Evolutionary conservation across 2,113 vertebrate genomes (phyloP).

Genomic region (Trematomus loennbergii): DNA sequence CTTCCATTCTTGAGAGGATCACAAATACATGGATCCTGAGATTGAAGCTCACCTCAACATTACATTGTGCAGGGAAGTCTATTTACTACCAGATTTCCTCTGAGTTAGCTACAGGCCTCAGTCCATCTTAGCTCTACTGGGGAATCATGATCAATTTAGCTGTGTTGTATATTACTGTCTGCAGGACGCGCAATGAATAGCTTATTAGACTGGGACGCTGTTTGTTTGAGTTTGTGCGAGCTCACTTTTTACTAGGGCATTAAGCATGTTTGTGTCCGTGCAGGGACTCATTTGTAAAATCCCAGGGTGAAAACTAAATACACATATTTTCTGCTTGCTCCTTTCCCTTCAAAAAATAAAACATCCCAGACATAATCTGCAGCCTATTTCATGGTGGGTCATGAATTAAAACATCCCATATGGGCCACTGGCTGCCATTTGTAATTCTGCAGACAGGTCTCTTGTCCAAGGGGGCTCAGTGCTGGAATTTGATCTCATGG

Average conservation of each 20-base stretch:
- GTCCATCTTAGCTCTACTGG: slow-evolving; percentile 55
- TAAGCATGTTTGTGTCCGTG: slow-evolving; percentile 39
- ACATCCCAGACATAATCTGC: slow-evolving; percentile 25
- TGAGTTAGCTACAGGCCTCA: slow-evolving; percentile 62
- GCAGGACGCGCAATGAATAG: slow-evolving; percentile 53
- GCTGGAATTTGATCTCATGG: slow-evolving; percentile 28
- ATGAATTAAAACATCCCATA: slow-evolving; percentile 49
- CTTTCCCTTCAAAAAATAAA: slow-evolving; percentile 2
- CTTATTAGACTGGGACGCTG: slow-evolving; percentile 55
- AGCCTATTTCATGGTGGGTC: slow-evolving; percentile 10
- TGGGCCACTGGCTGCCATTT: slow-evolving; percentile 35
- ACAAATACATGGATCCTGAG: too few species aligned
- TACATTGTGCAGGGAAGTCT: slow-evolving; percentile 50
- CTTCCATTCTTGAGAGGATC: too few species aligned
- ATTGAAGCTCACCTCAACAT: slow-evolving; percentile 16
- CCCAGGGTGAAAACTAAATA: slow-evolving; percentile 21
- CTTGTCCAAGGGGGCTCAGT: slow-evolving; percentile 13
- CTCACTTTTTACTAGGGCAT: slow-evolving; percentile 50
- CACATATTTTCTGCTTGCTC: slow-evolving; percentile 24
- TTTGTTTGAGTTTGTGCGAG: slow-evolving; percentile 32
- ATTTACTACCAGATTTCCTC: slow-evolving; percentile 69
- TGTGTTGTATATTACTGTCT: slow-evolving; percentile 49
- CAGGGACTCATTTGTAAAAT: slow-evolving; percentile 44
- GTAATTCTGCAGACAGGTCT: slow-evolving; percentile 29
- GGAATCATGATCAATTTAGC: slow-evolving; percentile 69